Percentiles rank a stretch among this genome's conserved stretches.
phyloP scores from a whole-genome alignment of 1,140 invertebrate genomes.

The Psilanteris sp. region DNA sequence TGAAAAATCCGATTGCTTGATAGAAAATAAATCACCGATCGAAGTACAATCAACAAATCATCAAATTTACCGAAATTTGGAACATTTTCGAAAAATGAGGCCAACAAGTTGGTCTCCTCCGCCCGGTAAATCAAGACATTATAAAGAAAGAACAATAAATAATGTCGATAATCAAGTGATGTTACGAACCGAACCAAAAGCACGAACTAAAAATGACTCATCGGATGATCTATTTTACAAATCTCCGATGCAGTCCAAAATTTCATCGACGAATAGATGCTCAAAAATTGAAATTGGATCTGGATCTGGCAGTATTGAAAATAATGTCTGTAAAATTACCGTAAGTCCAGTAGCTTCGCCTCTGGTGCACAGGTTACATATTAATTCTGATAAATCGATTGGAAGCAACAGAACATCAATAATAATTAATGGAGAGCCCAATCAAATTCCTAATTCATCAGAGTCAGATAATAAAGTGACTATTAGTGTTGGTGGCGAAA shows the following conservation, averaged over 20 bases:
- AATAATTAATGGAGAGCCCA: constrained; percentile 84
- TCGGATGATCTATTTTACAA: constrained; percentile 42
- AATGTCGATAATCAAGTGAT: constrained; percentile 45
- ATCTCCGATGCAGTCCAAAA: constrained; percentile 60
- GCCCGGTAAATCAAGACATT: constrained; percentile 67
- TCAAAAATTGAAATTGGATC: constrained; percentile 72
- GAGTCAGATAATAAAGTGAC: constrained; percentile 75
- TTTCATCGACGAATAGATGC: constrained; percentile 45
- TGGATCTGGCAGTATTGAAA: constrained; percentile 45
- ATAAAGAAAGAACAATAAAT: constrained; percentile 53
- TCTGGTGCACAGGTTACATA: constrained; percentile 82
- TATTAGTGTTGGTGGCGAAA: constrained; percentile 77
- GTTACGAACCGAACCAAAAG: constrained; percentile 19
- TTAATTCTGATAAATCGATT: constrained; percentile 74
- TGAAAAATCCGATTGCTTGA: neutral
- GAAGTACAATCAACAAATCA: neutral
- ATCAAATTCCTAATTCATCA: constrained; percentile 81
- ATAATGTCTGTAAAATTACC: constrained; percentile 77
- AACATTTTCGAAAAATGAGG: constrained; percentile 73
- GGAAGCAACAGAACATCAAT: constrained; percentile 85
- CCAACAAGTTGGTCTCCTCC: constrained; percentile 77
- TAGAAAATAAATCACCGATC: neutral
- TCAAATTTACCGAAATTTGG: constrained; percentile 32
- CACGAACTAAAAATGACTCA: constrained; percentile 13
- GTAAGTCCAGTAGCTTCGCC: constrained; percentile 73